Evolutionary conservation across 2,113 vertebrate genomes (phyloP), one percentile per base, ranked within the genome.

Genomic region (Pituophis catenifer): DNA sequence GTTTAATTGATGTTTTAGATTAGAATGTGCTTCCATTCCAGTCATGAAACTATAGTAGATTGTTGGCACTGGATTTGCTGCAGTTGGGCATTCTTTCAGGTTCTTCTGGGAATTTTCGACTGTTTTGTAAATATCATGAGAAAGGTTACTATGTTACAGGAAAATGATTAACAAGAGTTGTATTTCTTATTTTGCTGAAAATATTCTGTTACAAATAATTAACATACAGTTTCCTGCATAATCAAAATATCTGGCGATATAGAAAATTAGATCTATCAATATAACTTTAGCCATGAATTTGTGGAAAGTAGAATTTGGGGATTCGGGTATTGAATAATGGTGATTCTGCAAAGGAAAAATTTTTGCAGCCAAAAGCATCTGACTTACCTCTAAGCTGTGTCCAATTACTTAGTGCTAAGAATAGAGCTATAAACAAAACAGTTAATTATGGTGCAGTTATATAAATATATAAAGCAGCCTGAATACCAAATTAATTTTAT

Each of bases 101-200:
- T 70, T 70, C 50, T 91, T 75, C 90, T 91, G 62, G 90, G 65
- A 81, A 91, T 81, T 81, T 70, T 91, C 3, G 50, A 81, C 19
- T 81, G 29, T 81, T 91, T 70, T 54, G 90, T 81, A 81, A 91
- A 91, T 81, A 91, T n/a, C 50, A 91, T 38, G 65, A 81, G 75
- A 91, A 81, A 52, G 65, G 90, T 65, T 91, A 81, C 26, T 91
- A 15, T 91, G 53, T n/a, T 81, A 38, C 52, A 62, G 48, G 89
- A 90, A 62, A 59, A 81, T 75, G 29, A 91, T 81, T 33, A 81
- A 81, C 90, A 21, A 23, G 62, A 54, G 13, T 75, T 91, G 5
- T 81, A 19, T 52, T 65, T 75, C 17, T 21, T 33, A 23, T 75
- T 75, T 75, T 81, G n/a, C 10, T 38, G 48, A 90, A 75, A 90